Evolutionary conservation across 2,797 vertebrate genomes (phyloP), one percentile per base, ranked within the genome.

Genomic region (Sciaenops ocellatus): DNA sequence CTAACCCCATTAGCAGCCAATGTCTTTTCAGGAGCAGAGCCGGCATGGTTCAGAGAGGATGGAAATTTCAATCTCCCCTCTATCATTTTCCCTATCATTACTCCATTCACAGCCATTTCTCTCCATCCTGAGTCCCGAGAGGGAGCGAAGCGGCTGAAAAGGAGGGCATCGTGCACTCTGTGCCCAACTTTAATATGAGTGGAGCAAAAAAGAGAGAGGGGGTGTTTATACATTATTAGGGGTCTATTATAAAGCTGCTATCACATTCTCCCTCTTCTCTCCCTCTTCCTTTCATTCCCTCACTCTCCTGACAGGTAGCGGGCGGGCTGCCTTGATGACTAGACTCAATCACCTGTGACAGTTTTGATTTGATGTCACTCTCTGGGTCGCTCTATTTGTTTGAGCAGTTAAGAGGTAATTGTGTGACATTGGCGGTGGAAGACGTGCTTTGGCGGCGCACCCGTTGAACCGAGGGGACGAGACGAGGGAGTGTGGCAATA

Each of bases 381-480:
- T 96, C 94, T 93, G 94, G 93, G 96, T 96, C 96, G 96, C 96
- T 96, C 96, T 97, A 97, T 99, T 99, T 99, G 97, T 99, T 98
- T 98, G 98, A 98, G 96, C 97, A 98, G 96, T 99, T 99, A 99
- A 98, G 97, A 98, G 97, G 98, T 99, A 99, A 99, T 99, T 99
- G 98, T 97, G 97, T 97, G 97, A 99, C 97, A 99, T 98, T 97
- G 98, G 95, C 95, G 90, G 85, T 95, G 93, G 90, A 95, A 95
- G 93, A 92, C 94, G 95, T 93, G 80, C 96, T 97, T 95, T 95
- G 94, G 93, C 89, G 90, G 84, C 30, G 92, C 94, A 93, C 89
- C 89, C 90, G 90, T 91, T 93, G 93, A 94, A 96, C 95, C 94
- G 90, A 89, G 90, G 89, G 90, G 90, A 91, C 83, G 76, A 93